Base-by-base conservation (phyloP, 1,140 invertebrate genomes). In the Aphelenchoides besseyi region DNA sequence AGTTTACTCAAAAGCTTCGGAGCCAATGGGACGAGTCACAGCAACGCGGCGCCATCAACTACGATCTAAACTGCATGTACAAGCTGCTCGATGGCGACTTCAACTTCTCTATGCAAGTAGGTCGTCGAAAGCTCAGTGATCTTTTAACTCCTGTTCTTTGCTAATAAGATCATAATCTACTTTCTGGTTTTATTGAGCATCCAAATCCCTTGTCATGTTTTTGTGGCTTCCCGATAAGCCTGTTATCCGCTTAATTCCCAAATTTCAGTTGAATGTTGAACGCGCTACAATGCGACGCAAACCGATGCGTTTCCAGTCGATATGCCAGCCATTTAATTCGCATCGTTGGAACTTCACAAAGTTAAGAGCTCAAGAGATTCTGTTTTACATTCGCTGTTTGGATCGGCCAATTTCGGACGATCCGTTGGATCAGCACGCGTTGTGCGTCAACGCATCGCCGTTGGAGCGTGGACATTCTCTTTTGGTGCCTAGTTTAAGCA, bases 271-370 rank as follows among this genome's bases (percentile, higher is more conserved):
- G 32, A 83, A 83, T 41, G 69, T 78, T n/a, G 82, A 83, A 59
- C 55, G 81, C 41, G 78, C 81, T 1, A 81, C 78, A 33, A 61
- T 84, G 8, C 57, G 81, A 41, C 53, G 81, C 18, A 84, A 84
- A 55, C 82, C 81, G 18, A 78, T 84, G 71, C 71, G 76, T 26
- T 83, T 83, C 48, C 62, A 67, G 36, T 71, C 63, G 28, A 77
- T 83, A 67, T 55, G 69, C n/a, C 81, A 83, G 37, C 76, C 82
- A 3, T 83, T 83, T 71, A 75, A 78, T 62, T 61, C 68, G 30
- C 61, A 80, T 18, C 69, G 81, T 53, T 83, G 74, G 72, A 83
- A 83, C 70, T 83, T 83, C 59, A 84, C 81, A 18, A 76, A 77
- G 48, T 59, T 81, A 3, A 81, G 62, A 29, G 30, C 54, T 23